Percentiles rank a stretch among this genome's conserved stretches.
phyloP scores from a whole-genome alignment of 2,888 invertebrate species.

The Troilus luridus region DNA sequence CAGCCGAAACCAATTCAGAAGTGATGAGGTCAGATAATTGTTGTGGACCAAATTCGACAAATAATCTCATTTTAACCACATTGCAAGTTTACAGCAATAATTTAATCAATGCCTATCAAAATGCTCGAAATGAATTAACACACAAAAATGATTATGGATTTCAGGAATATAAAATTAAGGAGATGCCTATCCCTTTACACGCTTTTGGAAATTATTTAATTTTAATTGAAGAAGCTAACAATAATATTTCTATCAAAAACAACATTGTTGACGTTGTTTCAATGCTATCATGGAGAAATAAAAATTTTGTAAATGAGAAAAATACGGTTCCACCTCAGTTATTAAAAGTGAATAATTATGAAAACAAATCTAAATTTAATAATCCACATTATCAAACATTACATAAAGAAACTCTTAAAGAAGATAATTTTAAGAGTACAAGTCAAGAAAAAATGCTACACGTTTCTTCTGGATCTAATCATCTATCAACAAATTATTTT shows the following conservation, averaged over 20 bases:
- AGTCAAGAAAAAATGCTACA: neutral
- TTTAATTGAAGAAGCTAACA: neutral
- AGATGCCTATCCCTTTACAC: constrained; percentile 6
- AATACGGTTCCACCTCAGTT: neutral
- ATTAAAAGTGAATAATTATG: constrained; percentile 34
- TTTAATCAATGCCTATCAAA: neutral
- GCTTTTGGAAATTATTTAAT: neutral
- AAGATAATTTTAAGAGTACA: neutral
- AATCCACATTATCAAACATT: neutral
- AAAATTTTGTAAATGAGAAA: neutral
- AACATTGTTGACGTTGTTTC: neutral
- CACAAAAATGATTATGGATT: neutral
- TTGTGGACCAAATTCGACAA: neutral
- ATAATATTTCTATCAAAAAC: neutral
- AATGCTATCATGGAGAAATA: neutral
- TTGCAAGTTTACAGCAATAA: too few species aligned
- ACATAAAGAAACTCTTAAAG: neutral
- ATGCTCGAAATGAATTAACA: neutral
- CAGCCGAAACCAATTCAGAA: neutral
- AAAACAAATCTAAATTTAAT: constrained; percentile 1
- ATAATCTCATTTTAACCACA: too few species aligned
- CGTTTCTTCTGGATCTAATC: neutral
- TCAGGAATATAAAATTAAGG: constrained; percentile 1
- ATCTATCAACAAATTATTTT: neutral
- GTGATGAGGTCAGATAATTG: neutral